Evolutionary conservation across 2,888 invertebrate genomes (phyloP).

Genomic region (Neocrepidodera transversa): DNA sequence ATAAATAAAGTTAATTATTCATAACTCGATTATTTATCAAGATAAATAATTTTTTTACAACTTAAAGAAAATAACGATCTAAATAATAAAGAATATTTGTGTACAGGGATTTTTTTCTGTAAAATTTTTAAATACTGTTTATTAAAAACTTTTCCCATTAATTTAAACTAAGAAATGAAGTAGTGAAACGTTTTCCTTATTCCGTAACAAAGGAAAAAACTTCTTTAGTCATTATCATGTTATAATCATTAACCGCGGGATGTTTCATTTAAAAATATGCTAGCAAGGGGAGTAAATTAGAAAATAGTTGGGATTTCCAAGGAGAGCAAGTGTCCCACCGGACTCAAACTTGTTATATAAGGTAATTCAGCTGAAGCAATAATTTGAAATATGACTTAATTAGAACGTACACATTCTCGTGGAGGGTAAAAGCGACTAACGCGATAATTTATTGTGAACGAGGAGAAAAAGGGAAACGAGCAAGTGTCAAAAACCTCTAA

Average conservation of each 20-base stretch:
- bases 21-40: too few species aligned
- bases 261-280: background rate
- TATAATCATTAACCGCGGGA: background rate
- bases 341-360: slow-evolving; percentile 23
- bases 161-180: background rate
- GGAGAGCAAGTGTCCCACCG: slow-evolving; percentile 11
- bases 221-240: background rate
- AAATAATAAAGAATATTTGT: too few species aligned
- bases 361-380: slow-evolving; percentile 19
- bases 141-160: too few species aligned
- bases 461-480: background rate
- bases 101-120: too few species aligned
- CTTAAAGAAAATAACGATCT: too few species aligned
- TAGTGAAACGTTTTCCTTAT: background rate
- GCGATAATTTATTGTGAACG: slow-evolving; percentile 5
- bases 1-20: too few species aligned
- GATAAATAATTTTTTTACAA: too few species aligned
- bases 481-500: too few species aligned
- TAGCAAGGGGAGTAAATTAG: slow-evolving; percentile 14
- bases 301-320: slow-evolving; percentile 25
- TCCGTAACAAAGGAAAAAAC: background rate
- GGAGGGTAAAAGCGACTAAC: background rate
- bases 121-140: too few species aligned
- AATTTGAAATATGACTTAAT: slow-evolving; percentile 26
- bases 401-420: slow-evolving; percentile 19